phyloP scores from a whole-genome alignment of 2,888 invertebrate species.

The Tanaodytes sp. region DNA sequence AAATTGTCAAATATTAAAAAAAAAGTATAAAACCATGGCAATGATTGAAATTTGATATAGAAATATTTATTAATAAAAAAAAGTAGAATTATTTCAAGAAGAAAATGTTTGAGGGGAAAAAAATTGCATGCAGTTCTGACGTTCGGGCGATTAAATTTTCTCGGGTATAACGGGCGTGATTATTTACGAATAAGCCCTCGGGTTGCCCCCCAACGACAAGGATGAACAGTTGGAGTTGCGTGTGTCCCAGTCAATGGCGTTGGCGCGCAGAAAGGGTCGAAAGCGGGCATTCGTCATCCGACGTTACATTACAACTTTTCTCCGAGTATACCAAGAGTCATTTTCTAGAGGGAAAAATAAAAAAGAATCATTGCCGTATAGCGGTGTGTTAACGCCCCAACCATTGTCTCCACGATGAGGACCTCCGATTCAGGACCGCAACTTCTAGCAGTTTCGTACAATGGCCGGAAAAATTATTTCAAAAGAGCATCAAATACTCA shows the following conservation, averaged over 20 bases:
- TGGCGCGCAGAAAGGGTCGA: slow-evolving; percentile 21
- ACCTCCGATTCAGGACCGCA: not conserved
- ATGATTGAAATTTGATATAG: too few relatives aligned
- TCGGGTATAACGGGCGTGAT: too few relatives aligned
- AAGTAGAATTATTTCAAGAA: too few relatives aligned
- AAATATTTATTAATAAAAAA: too few relatives aligned
- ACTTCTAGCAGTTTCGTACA: slow-evolving; percentile 6
- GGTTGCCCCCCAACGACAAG: too few relatives aligned
- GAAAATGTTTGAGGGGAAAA: too few relatives aligned
- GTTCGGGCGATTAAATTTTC: too few relatives aligned
- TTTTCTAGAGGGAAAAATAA: slow-evolving; percentile 5
- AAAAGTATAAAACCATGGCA: too few relatives aligned
- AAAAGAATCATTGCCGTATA: slow-evolving; percentile 20
- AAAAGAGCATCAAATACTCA: slow-evolving; percentile 24
- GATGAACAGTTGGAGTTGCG: too few relatives aligned
- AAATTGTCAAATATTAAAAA: too few relatives aligned
- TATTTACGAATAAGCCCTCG: too few relatives aligned
- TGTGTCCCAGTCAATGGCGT: slow-evolving; percentile 10
- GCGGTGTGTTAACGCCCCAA: slow-evolving; percentile 8
- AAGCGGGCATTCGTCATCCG: slow-evolving; percentile 22
- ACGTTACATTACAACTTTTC: slow-evolving; percentile 18
- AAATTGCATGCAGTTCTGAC: too few relatives aligned
- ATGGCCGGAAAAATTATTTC: slow-evolving; percentile 4
- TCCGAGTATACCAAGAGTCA: slow-evolving; percentile 2
- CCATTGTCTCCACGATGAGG: slow-evolving; percentile 27